These are phyloP conservation scores for Nesidiocoris tenuis DNA, from an alignment of 2,888 invertebrate species.

Conservation along the genomic window DNA sequence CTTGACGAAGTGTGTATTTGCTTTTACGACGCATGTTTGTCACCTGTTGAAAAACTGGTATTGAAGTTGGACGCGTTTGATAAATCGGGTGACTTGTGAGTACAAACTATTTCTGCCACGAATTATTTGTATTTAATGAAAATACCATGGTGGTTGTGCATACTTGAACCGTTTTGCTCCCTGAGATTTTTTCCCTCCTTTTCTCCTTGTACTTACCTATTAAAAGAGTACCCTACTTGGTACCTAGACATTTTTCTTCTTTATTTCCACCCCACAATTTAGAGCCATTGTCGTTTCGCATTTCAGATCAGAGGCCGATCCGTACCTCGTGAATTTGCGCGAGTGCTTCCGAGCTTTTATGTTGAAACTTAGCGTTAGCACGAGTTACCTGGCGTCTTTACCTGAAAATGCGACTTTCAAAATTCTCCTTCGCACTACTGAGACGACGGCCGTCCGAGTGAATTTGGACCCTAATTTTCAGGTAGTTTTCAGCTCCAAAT, in stretches of 20 bases:
- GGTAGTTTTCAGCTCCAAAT: constrained; percentile 58
- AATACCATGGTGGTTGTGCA: no score
- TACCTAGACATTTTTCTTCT: no score
- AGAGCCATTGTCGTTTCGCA: no score
- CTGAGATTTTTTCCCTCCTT: no score
- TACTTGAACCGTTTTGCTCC: no score
- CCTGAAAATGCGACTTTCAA: constrained; percentile 62
- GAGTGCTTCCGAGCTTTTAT: constrained; percentile 64
- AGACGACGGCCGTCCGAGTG: constrained; percentile 61
- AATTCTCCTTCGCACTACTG: constrained; percentile 63
- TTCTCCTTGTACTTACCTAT: no score
- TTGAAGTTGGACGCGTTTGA: constrained; percentile 18
- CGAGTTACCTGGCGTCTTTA: constrained; percentile 57
- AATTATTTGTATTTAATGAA: not conserved
- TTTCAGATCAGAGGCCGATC: constrained; percentile 56
- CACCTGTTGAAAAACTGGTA: constrained; percentile 56
- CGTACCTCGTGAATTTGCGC: constrained; percentile 64
- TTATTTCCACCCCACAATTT: no score
- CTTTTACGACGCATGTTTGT: constrained; percentile 57
- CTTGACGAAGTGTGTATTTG: constrained; percentile 59
- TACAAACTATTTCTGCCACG: no score
- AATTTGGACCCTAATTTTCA: constrained; percentile 59
- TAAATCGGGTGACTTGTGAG: constrained; percentile 19
- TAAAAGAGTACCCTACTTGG: no score
- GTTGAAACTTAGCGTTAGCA: constrained; percentile 60